A percentile compares a stretch with the other conserved stretches of the same genome.
Evolutionary conservation across 1,140 invertebrate species (phyloP).

Genomic region (Diuraphis noxia): DNA sequence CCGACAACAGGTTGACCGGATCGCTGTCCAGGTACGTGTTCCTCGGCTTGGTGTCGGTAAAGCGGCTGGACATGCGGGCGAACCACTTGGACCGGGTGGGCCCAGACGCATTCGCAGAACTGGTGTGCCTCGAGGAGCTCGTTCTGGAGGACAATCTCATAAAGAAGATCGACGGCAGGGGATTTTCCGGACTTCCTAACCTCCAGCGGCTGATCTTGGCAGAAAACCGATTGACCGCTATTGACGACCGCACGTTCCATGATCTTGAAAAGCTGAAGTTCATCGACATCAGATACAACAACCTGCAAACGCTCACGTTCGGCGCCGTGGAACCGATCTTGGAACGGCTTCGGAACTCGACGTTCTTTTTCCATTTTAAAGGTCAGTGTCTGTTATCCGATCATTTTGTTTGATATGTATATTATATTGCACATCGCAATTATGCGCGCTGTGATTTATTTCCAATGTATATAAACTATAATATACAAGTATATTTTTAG

Average conservation of each 20-base stretch:
- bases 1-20: constrained; percentile 69
- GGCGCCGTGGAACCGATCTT: constrained; percentile 74
- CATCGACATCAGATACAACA: constrained; percentile 74
- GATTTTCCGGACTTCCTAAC: constrained; percentile 71
- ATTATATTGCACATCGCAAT: no score
- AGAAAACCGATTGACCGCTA: constrained; percentile 71
- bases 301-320: constrained; percentile 72
- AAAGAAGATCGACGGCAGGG: constrained; percentile 69
- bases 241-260: constrained; percentile 69
- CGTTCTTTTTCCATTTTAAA: constrained; percentile 73
- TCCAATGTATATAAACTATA: no score
- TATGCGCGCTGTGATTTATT: no score
- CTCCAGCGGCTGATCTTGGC: constrained; percentile 70
- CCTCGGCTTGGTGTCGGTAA: constrained; percentile 69
- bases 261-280: constrained; percentile 69
- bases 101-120: constrained; percentile 73
- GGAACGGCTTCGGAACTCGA: constrained; percentile 72
- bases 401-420: no score
- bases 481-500: no score
- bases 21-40: constrained; percentile 72
- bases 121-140: constrained; percentile 71
- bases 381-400: constrained; percentile 65
- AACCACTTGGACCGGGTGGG: constrained; percentile 74
- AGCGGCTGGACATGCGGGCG: constrained; percentile 69
- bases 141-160: constrained; percentile 74